These are phyloP conservation scores for Lepus townsendii DNA, from an alignment of 2,797 vertebrate species.

Conservation along the genomic window DNA sequence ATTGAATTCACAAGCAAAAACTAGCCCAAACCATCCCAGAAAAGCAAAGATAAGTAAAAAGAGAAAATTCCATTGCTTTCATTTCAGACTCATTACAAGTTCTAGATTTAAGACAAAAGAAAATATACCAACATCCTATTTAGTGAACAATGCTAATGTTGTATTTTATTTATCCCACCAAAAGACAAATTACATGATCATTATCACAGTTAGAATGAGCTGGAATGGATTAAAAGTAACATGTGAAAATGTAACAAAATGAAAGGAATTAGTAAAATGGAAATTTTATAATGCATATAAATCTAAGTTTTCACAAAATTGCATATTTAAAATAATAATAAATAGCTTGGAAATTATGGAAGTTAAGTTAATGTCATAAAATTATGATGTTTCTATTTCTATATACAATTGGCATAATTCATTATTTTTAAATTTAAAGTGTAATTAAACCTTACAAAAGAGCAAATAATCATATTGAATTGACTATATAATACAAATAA, in stretches of 20 bases:
- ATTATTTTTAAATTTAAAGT: background rate
- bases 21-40: background rate
- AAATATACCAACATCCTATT: background rate
- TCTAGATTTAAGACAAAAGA: background rate
- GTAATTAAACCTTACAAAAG: background rate
- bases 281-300: background rate
- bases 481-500: background rate
- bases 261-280: background rate
- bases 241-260: background rate
- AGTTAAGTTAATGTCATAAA: background rate
- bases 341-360: background rate
- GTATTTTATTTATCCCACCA: background rate
- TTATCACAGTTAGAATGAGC: background rate
- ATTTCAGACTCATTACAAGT: background rate
- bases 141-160: background rate
- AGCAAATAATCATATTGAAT: background rate
- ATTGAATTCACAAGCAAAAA: background rate
- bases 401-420: background rate
- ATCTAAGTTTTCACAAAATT: constrained; percentile 24
- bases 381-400: background rate
- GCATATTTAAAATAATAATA: background rate
- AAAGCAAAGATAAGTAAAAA: background rate
- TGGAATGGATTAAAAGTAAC: background rate
- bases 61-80: background rate
- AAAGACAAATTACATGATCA: background rate